Conservation (phyloP, 2,888 invertebrate genomes). For the Elmis aenea region DNA sequence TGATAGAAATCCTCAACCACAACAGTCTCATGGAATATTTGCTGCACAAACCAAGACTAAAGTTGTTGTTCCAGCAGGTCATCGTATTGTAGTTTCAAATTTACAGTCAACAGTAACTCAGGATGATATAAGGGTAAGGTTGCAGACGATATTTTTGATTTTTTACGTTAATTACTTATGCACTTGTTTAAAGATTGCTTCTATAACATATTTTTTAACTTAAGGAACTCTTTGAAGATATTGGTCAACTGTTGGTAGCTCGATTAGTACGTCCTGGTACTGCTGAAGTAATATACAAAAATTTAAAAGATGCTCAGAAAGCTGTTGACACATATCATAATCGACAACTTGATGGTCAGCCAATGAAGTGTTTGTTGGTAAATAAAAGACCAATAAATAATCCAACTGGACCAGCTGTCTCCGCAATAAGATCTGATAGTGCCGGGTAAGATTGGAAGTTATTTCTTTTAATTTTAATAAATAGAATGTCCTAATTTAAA, state of each 20-base stretch:
- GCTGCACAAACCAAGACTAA: slow-evolving; percentile 43
- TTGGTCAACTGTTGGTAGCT: slow-evolving; percentile 80
- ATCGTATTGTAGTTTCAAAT: slow-evolving; percentile 86
- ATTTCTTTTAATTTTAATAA: slow-evolving; percentile 4
- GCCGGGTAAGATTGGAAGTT: slow-evolving; percentile 29
- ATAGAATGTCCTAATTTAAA: slow-evolving; percentile 1
- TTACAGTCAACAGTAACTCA: slow-evolving; percentile 81
- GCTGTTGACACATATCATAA: slow-evolving; percentile 93
- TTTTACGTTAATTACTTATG: too few species aligned
- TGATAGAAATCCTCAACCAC: slow-evolving; percentile 42
- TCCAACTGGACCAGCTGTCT: slow-evolving; percentile 50
- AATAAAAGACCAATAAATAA: slow-evolving; percentile 66
- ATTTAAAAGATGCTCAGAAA: slow-evolving; percentile 77
- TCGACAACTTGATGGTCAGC: slow-evolving; percentile 86
- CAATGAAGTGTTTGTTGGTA: slow-evolving; percentile 85
- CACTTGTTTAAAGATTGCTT: too few species aligned
- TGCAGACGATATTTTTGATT: too few species aligned
- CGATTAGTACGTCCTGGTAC: slow-evolving; percentile 80
- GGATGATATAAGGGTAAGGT: slow-evolving; percentile 77
- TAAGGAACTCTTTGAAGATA: slow-evolving; percentile 89
- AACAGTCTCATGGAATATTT: slow-evolving; percentile 35
- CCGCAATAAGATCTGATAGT: slow-evolving; percentile 21
- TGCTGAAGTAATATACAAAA: slow-evolving; percentile 87
- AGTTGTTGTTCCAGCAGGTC: slow-evolving; percentile 57
- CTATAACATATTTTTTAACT: slow-evolving; percentile 11